Conservation (phyloP, 2,113 vertebrate species). For the Tachycineta bicolor region DNA sequence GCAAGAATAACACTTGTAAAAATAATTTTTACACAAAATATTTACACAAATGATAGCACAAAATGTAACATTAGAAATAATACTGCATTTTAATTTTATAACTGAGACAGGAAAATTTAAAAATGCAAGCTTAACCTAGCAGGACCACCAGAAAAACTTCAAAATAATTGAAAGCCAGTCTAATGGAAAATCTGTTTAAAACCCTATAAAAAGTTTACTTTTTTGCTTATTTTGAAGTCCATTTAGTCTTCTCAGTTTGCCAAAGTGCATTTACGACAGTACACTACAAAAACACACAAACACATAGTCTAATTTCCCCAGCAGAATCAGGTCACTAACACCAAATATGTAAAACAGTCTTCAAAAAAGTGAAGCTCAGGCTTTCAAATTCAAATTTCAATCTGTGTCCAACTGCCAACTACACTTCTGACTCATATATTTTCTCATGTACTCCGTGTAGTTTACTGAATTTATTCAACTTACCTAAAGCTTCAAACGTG, state of each 20-base stretch:
- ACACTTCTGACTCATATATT: background rate
- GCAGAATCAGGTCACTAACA: background rate
- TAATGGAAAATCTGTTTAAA: background rate
- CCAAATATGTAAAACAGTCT: background rate
- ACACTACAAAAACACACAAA: background rate
- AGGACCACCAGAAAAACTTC: background rate
- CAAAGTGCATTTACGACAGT: background rate
- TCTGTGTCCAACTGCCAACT: background rate
- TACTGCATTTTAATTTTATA: background rate
- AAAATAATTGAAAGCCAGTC: background rate
- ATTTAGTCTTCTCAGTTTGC: background rate
- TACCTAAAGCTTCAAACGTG: background rate
- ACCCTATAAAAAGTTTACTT: background rate
- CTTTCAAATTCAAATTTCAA: slow-evolving; percentile 3
- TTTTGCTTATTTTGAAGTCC: background rate
- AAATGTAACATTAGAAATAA: background rate
- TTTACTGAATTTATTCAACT: background rate
- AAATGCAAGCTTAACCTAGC: background rate
- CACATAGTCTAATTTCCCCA: background rate
- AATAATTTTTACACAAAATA: background rate
- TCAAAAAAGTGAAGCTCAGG: background rate
- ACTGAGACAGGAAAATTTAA: background rate
- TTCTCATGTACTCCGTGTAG: background rate
- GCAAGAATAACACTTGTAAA: background rate
- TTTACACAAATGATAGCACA: background rate